Evolutionary conservation across 2,888 invertebrate species (phyloP).

Genomic region (Acrobeloides nanus): DNA sequence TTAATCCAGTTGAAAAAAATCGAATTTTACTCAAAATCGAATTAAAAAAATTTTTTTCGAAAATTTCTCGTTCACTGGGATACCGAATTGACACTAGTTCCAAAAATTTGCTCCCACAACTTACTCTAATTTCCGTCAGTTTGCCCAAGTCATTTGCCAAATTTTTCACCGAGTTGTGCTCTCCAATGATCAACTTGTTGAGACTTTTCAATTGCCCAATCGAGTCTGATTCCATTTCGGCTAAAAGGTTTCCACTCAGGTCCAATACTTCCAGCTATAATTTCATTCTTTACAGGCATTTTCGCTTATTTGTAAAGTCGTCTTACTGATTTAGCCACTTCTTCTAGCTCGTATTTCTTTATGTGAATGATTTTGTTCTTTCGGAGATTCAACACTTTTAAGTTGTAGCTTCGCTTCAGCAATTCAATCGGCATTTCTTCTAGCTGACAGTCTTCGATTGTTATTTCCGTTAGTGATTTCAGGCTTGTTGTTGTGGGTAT

Average conservation of each 20-base stretch:
- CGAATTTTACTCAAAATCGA: too few relatives aligned
- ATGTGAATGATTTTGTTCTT: slow-evolving; percentile 25
- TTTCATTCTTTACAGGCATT: slow-evolving; percentile 1
- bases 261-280: slow-evolving; percentile 69
- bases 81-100: background rate
- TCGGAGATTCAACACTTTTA: slow-evolving; percentile 14
- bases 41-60: too few relatives aligned
- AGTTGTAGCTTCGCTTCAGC: slow-evolving; percentile 2
- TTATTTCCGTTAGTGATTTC: slow-evolving; percentile 23
- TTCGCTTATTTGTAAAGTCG: slow-evolving; percentile 1
- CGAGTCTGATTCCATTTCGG: slow-evolving; percentile 73
- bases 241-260: slow-evolving; percentile 78
- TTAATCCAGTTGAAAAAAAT: too few relatives aligned
- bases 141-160: slow-evolving; percentile 77
- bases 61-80: background rate
- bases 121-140: slow-evolving; percentile 66
- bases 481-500: too few relatives aligned
- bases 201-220: slow-evolving; percentile 74
- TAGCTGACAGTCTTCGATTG: slow-evolving; percentile 40
- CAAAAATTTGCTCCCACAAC: background rate
- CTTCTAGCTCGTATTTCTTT: slow-evolving; percentile 19
- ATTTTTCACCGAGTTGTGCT: slow-evolving; percentile 69
- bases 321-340: slow-evolving; percentile 24
- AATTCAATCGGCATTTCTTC: slow-evolving; percentile 20
- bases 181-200: slow-evolving; percentile 64